Conservation (phyloP, 1,140 invertebrate species). For the Myzus persicae region DNA sequence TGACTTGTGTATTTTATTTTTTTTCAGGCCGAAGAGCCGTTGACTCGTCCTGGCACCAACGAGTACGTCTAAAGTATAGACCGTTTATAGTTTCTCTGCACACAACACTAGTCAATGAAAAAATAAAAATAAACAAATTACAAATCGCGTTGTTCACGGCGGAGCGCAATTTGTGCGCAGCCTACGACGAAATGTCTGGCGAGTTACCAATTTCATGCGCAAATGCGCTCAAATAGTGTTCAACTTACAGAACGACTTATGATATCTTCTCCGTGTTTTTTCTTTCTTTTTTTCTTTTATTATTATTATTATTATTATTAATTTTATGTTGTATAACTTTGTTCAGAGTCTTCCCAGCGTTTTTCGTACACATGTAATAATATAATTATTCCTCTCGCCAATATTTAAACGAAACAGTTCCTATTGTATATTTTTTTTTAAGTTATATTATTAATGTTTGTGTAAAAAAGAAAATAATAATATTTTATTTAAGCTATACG, state of each 20-base stretch:
- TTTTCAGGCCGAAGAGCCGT: constrained; percentile 76
- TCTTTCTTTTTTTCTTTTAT: background rate
- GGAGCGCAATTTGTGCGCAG: background rate
- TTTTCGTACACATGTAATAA: constrained; percentile 8
- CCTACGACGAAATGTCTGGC: constrained; percentile 5
- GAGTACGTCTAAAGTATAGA: constrained; percentile 70
- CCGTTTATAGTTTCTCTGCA: constrained; percentile 34
- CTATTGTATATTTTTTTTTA: constrained; percentile 55
- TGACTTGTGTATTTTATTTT: constrained; percentile 61
- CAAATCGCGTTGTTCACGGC: constrained; percentile 17
- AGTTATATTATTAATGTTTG: constrained; percentile 40
- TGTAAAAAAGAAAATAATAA: constrained; percentile 25
- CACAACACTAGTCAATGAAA: constrained; percentile 46
- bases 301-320: constrained; percentile 13
- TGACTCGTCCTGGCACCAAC: constrained; percentile 75
- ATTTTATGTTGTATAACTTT: background rate
- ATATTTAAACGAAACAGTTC: constrained; percentile 49
- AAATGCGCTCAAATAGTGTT: constrained; percentile 7
- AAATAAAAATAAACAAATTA: constrained; percentile 27
- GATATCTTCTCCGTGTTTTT: background rate
- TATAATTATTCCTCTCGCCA: background rate
- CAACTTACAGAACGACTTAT: background rate
- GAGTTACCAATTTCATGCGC: constrained; percentile 22
- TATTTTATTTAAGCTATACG: constrained; percentile 50
- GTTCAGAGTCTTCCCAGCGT: constrained; percentile 25